Percentiles rank a stretch among this genome's conserved stretches.
These are phyloP conservation scores for Sceloporus tristichus DNA, from an alignment of 2,113 vertebrate genomes.

Conservation along the genomic window DNA sequence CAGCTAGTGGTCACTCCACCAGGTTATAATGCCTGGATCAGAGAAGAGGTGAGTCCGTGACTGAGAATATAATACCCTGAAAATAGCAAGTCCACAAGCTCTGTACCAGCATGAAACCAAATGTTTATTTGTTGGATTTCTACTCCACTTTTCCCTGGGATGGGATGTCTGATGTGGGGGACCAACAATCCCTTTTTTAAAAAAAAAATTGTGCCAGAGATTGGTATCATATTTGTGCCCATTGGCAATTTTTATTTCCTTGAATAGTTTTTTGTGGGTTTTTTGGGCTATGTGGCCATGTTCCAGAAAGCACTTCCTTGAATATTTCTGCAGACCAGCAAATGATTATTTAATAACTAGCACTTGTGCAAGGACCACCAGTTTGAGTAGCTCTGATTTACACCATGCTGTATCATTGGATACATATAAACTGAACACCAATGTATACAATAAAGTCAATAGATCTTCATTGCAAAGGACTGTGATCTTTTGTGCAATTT, in stretches of 20 bases:
- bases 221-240: too few relatives aligned
- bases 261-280: too few relatives aligned
- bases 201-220: too few relatives aligned
- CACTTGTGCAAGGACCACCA: not conserved
- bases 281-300: too few relatives aligned
- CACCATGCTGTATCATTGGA: not conserved
- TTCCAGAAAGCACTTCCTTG: too few relatives aligned
- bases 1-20: slow-evolving; percentile 94
- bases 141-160: too few relatives aligned
- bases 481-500: not conserved
- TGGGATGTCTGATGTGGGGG: too few relatives aligned
- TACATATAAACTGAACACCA: not conserved
- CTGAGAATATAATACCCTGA: not conserved
- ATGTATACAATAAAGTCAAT: not conserved
- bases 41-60: slow-evolving; percentile 87
- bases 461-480: not conserved
- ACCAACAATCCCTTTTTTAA: too few relatives aligned
- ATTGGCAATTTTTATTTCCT: too few relatives aligned
- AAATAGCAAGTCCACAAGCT: not conserved
- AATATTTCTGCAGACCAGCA: too few relatives aligned
- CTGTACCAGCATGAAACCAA: not conserved
- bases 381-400: not conserved
- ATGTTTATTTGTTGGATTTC: too few relatives aligned
- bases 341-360: too few relatives aligned
- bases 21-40: slow-evolving; percentile 95